Conservation (phyloP, 2,888 invertebrate genomes). For the Conistra vaccinii region DNA sequence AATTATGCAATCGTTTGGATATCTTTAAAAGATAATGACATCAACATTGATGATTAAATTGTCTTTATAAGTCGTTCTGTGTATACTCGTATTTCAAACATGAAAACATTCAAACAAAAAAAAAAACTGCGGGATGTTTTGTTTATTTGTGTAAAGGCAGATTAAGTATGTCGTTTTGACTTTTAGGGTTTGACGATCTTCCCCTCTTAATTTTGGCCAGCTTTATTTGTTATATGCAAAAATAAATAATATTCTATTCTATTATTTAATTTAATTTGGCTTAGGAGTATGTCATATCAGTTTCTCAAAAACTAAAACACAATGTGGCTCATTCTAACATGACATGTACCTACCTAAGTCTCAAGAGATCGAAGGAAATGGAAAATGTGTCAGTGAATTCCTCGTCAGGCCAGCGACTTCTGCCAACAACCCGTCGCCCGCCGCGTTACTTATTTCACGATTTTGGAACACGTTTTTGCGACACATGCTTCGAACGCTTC, state of each 20-base stretch:
- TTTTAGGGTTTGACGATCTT: constrained; percentile 2
- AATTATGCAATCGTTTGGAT: constrained; percentile 40
- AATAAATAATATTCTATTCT: background rate
- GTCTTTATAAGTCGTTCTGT: constrained; percentile 1
- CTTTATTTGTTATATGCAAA: background rate
- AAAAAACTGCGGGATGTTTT: background rate
- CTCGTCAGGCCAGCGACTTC: constrained; percentile 46
- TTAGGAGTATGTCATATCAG: background rate
- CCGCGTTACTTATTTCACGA: constrained; percentile 54
- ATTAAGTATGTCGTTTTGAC: constrained; percentile 3
- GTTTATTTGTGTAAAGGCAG: background rate
- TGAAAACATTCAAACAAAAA: background rate
- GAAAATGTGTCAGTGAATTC: constrained; percentile 60
- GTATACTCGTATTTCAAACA: background rate
- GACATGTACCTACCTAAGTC: constrained; percentile 13
- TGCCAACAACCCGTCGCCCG: constrained; percentile 34
- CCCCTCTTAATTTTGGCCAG: background rate
- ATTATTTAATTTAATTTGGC: background rate
- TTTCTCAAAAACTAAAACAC: background rate
- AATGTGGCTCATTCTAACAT: constrained; percentile 2
- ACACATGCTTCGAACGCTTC: constrained; percentile 40
- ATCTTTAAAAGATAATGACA: constrained; percentile 19
- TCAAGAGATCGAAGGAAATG: constrained; percentile 50
- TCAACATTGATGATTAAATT: constrained; percentile 4
- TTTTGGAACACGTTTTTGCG: constrained; percentile 52